phyloP scores from a whole-genome alignment of 2,797 vertebrate species.

The Gila robusta region DNA sequence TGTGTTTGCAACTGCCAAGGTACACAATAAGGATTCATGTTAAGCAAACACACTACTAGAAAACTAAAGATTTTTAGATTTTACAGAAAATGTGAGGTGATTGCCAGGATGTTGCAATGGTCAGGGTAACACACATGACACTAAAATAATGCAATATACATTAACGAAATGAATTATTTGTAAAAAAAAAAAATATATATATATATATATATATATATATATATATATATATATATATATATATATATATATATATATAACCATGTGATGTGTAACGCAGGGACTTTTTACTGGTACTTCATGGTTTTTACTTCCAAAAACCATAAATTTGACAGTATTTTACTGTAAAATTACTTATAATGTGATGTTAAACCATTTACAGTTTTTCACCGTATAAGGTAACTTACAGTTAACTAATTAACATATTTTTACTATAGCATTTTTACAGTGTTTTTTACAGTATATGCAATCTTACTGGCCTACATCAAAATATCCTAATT shows the following conservation, averaged over 20 bases:
- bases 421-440: neutral
- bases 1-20: neutral
- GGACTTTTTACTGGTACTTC: neutral
- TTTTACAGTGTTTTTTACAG: neutral
- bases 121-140: neutral
- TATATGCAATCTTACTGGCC: neutral
- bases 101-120: neutral
- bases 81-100: neutral
- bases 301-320: neutral
- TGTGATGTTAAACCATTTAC: neutral
- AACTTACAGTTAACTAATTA: neutral
- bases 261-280: neutral
- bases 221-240: too few relatives aligned
- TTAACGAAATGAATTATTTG: neutral
- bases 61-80: neutral
- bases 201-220: too few relatives aligned
- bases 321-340: neutral
- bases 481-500: neutral
- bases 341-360: neutral
- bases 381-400: neutral
- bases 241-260: neutral
- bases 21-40: neutral
- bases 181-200: neutral
- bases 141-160: neutral
- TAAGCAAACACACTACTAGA: neutral